Evolutionary conservation across 2,888 invertebrate species (phyloP), one percentile per base, ranked within the genome.

Genomic region (Clusia tigrina): DNA sequence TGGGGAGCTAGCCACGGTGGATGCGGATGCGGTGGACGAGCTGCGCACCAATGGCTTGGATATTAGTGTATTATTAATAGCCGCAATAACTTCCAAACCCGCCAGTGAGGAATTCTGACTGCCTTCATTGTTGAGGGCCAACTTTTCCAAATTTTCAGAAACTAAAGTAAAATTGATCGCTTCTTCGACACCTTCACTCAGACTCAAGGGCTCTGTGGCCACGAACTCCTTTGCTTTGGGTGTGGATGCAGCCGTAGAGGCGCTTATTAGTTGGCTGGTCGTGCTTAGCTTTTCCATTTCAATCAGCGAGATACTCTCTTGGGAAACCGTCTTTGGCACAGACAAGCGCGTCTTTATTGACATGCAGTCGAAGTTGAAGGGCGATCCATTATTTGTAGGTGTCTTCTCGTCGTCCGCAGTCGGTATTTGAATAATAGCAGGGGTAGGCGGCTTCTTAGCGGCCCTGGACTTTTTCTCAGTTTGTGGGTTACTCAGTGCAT

Each of bases 41-140:
- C 78, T 78, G 20, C 78, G 74, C 10, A 74, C 71, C 54, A 80
- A 61, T 0, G 78, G 77, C 54, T 78, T 79, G 46, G 71, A 73
- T 63, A 79, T 73, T 70, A 80, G 62, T n/a, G 78, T 75, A 60
- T 72, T 77, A 46, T 78, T 78, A n/a, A 74, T 69, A 54, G 73
- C 71, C 63, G 78, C 78, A n/a, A 75, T 73, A 2, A 77, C 66
- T 46, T 69, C 67, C 1, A 58, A 59, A 0, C 64, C 63, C 10
- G 60, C 54, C 25, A 38, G 26, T 2, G 58, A 55, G 18, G 56
- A 24, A 17, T 5, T 48, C 37, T 12, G 20, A 46, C 18, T 24
- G 52, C 25, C 37, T 32, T 23, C 17, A 20, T 74, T 76, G 51
- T 62, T 65, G 6, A 78, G 60, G 0, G 74, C 72, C 25, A 79